Conservation (phyloP, 2,888 invertebrate species). For the Nymphalis polychloros region DNA sequence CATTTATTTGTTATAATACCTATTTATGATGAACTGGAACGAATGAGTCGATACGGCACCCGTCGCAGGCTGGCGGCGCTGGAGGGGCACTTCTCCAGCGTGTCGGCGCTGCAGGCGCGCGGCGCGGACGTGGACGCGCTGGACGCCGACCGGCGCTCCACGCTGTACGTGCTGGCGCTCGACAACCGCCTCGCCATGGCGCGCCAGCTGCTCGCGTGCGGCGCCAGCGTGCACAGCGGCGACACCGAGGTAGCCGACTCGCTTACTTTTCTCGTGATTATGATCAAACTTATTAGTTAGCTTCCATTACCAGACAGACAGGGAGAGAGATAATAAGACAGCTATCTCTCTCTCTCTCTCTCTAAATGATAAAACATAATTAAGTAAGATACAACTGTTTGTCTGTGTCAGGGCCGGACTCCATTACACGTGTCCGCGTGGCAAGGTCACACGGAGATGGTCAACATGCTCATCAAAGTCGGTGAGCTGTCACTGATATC, state of each 20-base stretch:
- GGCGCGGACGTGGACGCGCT: conserved; percentile 93
- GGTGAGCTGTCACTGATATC: conserved; percentile 61
- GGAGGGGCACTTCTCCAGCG: conserved; percentile 92
- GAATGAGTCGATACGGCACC: too few species aligned
- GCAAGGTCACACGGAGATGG: conserved; percentile 98
- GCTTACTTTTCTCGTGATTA: not conserved
- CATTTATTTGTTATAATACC: too few species aligned
- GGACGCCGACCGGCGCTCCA: conserved; percentile 96
- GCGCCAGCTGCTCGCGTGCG: conserved; percentile 88
- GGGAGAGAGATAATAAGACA: too few species aligned
- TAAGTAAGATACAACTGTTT: not conserved
- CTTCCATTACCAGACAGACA: too few species aligned
- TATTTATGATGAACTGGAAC: too few species aligned
- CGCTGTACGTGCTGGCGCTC: conserved; percentile 94
- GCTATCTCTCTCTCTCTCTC: too few species aligned
- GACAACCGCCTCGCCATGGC: conserved; percentile 93
- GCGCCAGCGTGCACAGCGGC: conserved; percentile 91
- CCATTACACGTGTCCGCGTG: conserved; percentile 94
- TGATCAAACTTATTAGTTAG: too few species aligned
- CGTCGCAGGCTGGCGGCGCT: conserved; percentile 86
- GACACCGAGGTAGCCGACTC: conserved; percentile 87
- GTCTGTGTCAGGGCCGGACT: conserved; percentile 86
- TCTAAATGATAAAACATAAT: too few species aligned
- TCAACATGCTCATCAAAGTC: conserved; percentile 88
- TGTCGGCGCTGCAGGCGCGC: conserved; percentile 85